Evolutionary conservation across 2,113 vertebrate species (phyloP), one percentile per base, ranked within the genome.

Genomic region (Cyrtonyx montezumae): DNA sequence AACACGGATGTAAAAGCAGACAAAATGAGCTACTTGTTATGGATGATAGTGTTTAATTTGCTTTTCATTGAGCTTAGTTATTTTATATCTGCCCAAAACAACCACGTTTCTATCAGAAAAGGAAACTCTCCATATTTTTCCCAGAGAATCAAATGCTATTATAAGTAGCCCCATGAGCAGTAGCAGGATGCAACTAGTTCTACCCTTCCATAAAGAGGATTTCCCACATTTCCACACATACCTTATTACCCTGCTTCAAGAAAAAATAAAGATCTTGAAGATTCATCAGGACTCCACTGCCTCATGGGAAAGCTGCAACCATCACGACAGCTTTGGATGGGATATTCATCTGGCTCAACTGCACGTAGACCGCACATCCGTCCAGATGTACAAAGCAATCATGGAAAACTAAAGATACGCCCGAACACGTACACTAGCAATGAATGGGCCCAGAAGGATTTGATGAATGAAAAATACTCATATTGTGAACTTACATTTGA

Each of bases 361-460:
- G 56, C 81, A 77, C 18, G 2, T 46, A 83, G 75, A 40, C 43
- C 12, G 42, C 59, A 13, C 91, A 81, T 63, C 89, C 3, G 3
- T 58, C 90, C 95, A 96, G 95, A 90, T 95, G 95, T 23, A 46
- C 84, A 30, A 36, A 79, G 53, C 26, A 9, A 26, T 84, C 90
- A 94, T 62, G 90, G 95, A 97, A 93, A 93, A 95, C 46, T 45
- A 42, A 22, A 93, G 96, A 79, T 75, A 65, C 70, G 1, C 95
- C 95, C 79, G 1, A 45, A 88, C 86, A 84, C 80, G 26, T 66
- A 61, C 77, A n/a, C 71, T 40, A 42, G 74, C 80, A 7, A 12
- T 22, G 66, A 94, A 84, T 40, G 61, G 78, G 89, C 78, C 97
- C 96, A 93, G 89, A 93, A 97, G 95, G 97, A 94, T 51, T 68